phyloP scores from a whole-genome alignment of 1,140 invertebrate species.

The Epicauta chinensis region DNA sequence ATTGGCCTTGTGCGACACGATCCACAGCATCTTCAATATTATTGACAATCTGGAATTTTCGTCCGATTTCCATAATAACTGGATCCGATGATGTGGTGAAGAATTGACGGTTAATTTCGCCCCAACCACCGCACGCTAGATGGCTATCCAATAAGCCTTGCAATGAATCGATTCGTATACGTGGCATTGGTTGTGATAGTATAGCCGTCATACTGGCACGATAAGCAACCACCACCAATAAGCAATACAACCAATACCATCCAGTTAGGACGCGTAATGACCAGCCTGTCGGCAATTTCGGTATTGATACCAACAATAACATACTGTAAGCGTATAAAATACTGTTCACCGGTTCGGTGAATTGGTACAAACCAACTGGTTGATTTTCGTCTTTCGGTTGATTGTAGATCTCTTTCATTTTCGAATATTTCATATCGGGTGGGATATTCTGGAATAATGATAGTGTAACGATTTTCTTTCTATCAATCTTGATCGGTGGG shows the following conservation, averaged over 20 bases:
- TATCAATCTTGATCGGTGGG: constrained; percentile 3
- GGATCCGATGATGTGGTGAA: constrained; percentile 62
- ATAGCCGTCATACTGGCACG: constrained; percentile 77
- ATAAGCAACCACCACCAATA: constrained; percentile 69
- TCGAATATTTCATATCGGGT: constrained; percentile 37
- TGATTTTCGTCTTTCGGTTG: constrained; percentile 27
- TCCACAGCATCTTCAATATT: constrained; percentile 53
- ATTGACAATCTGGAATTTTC: constrained; percentile 56
- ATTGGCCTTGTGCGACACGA: constrained; percentile 58
- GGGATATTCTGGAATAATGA: constrained; percentile 29
- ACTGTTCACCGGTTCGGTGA: constrained; percentile 62
- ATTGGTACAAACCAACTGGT: constrained; percentile 56
- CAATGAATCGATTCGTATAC: constrained; percentile 69
- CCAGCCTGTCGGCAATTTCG: constrained; percentile 67
- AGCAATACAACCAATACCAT: constrained; percentile 80
- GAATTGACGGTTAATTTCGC: constrained; percentile 59
- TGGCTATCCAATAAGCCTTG: constrained; percentile 57
- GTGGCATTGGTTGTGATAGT: constrained; percentile 64
- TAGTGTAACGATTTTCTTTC: constrained; percentile 25
- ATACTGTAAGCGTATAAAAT: constrained; percentile 73
- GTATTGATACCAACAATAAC: constrained; percentile 68
- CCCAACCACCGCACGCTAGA: constrained; percentile 61
- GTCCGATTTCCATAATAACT: constrained; percentile 56
- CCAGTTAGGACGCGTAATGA: constrained; percentile 69
- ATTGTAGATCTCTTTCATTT: constrained; percentile 32